Conservation (phyloP, 2,113 vertebrate species). For the Donacobius atricapilla region DNA sequence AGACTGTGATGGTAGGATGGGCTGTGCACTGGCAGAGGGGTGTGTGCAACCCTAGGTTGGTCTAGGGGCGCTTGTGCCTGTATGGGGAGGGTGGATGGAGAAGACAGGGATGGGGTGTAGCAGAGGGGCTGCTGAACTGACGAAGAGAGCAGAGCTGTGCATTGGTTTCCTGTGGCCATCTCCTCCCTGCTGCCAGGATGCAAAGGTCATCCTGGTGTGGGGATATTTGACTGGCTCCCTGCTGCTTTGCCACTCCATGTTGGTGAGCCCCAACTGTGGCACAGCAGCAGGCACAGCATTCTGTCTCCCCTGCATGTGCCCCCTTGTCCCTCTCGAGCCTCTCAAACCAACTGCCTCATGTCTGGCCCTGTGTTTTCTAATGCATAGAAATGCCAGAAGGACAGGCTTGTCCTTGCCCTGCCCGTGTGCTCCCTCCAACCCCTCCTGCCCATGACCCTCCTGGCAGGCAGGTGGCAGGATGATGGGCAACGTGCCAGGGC, state of each 20-base stretch:
- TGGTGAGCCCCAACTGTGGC: not conserved
- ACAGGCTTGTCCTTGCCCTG: not conserved
- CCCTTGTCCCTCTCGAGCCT: not conserved
- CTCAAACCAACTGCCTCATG: not conserved
- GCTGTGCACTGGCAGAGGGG: not conserved
- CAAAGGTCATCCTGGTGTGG: not conserved
- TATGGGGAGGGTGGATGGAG: not conserved
- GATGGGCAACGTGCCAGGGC: not conserved
- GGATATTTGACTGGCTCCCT: not conserved
- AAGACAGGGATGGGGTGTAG: not conserved
- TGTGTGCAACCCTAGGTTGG: not conserved
- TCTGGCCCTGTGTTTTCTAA: not conserved
- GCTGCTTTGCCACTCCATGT: not conserved
- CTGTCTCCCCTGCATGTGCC: not conserved
- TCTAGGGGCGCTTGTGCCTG: not conserved
- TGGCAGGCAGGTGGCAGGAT: not conserved
- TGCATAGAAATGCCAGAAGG: not conserved
- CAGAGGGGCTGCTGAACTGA: not conserved
- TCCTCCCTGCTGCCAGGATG: fast-evolving
- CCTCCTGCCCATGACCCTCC: not conserved
- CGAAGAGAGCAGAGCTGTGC: not conserved
- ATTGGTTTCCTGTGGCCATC: fast-evolving
- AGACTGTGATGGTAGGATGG: not conserved
- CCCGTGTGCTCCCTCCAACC: fast-evolving
- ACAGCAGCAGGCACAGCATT: not conserved